Evolutionary conservation across 2,888 invertebrate genomes (phyloP).

Genomic region (Unio delphinus): DNA sequence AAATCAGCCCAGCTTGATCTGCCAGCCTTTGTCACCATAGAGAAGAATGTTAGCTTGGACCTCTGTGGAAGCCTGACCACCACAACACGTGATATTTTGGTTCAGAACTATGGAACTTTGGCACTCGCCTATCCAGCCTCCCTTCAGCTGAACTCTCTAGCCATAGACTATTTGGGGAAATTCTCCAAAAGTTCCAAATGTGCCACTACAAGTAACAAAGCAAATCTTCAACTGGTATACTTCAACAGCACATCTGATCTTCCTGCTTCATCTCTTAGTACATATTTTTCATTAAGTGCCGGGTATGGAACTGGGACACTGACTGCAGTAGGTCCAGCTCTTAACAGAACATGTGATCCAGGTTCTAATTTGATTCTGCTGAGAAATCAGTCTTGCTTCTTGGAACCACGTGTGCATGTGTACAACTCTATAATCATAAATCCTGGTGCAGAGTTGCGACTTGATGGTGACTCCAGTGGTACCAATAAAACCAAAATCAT

Average conservation of each 20-base stretch:
- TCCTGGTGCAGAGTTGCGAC: constrained; percentile 35
- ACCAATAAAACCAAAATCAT: constrained; percentile 36
- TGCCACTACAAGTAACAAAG: constrained; percentile 15
- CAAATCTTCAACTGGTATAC: constrained; percentile 15
- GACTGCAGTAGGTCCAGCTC: constrained; percentile 5
- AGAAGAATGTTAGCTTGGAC: constrained; percentile 32
- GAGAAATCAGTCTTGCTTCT: constrained; percentile 35
- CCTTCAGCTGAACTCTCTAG: constrained; percentile 22
- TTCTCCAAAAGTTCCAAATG: constrained; percentile 32
- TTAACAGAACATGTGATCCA: constrained; percentile 11
- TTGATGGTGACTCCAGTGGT: constrained; percentile 40
- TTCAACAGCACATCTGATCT: constrained; percentile 18
- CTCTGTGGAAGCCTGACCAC: constrained; percentile 43
- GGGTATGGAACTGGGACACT: constrained; percentile 13
- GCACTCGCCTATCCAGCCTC: constrained; percentile 33
- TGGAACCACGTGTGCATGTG: constrained; percentile 28
- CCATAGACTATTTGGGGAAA: constrained; percentile 35
- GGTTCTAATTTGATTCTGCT: constrained; percentile 20
- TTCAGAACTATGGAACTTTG: constrained; percentile 32
- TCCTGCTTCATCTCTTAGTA: background rate
- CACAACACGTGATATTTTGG: constrained; percentile 26
- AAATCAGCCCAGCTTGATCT: constrained; percentile 36
- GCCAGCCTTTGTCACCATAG: constrained; percentile 36
- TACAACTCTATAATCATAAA: constrained; percentile 39
- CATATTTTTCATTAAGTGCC: constrained; percentile 24